Base-by-base conservation (phyloP, 1,140 invertebrate species). In the Colletes gigas region DNA sequence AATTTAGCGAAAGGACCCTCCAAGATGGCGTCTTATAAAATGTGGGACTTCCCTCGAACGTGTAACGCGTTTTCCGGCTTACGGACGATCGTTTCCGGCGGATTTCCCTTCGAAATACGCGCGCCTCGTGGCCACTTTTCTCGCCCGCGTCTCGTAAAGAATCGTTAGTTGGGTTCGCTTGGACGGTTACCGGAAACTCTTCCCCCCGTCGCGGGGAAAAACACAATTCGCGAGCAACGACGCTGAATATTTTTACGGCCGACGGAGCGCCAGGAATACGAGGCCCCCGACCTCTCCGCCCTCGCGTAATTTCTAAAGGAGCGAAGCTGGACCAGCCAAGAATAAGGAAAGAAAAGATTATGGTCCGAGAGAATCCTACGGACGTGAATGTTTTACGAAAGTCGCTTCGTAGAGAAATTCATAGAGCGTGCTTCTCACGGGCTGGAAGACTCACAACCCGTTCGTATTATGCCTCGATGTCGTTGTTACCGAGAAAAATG, bases 371-470 rank as follows among this genome's bases (percentile, higher is more conserved):
- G 55, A 5, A 19, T 52, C 17, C 41, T 60, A 60, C 75, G 68
- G 21, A 72, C 39, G 69, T 39, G 69, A 72, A 78, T 52, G 19
- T 73, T 65, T 65, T 30, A 21, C 41, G 52, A 73, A 78, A 72
- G 21, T 57, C 69, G 39, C 1, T 1, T 44, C 59, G 44, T 17
- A 14, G 19, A 63, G 39, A 63, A 65, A 73, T 73, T 73, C 60
- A 65, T 12, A n/a, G 71, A 71, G 41, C 68, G 8, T 14, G 44
- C n/a, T 41, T 5, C 17, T 50, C 6, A 17, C 7, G 21, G 0
- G 5, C 21, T 17, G 9, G 50, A 30, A 17, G 7, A 14, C 15
- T 15, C 9, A 4, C 19, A 4, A 44, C 55, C 12, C 17, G 8
- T 8, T 14, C 3, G 14, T 4, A 44, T 78, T 63, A 15, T 39